These are phyloP conservation scores for Mormyrus lacerda DNA, from an alignment of 2,113 vertebrate species.

Conservation along the genomic window DNA sequence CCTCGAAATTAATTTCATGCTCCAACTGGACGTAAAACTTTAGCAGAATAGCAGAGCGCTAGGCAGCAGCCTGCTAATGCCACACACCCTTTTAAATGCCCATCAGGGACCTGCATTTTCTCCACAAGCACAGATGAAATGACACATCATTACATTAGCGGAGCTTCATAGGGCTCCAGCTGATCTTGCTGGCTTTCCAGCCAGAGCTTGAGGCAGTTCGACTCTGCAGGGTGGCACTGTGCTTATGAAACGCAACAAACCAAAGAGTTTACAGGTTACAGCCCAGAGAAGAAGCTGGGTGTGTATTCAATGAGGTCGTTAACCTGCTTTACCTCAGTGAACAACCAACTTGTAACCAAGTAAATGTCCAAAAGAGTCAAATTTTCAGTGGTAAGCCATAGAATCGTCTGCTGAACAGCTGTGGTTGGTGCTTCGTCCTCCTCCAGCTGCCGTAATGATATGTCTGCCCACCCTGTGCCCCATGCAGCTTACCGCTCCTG, in stretches of 20 bases:
- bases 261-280: neutral
- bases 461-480: neutral
- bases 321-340: neutral
- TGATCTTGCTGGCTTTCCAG: neutral
- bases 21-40: neutral
- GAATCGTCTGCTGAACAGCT: neutral
- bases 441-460: neutral
- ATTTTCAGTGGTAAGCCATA: neutral
- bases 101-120: neutral
- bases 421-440: neutral
- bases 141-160: neutral
- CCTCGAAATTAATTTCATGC: constrained; percentile 4
- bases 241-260: neutral
- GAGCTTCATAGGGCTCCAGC: neutral
- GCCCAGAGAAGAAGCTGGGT: neutral
- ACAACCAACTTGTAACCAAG: neutral
- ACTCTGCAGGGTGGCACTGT: too few relatives aligned
- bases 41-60: neutral
- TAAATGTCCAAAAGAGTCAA: neutral
- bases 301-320: neutral
- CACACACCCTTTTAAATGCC: neutral
- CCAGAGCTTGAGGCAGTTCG: neutral
- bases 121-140: neutral
- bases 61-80: neutral
- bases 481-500: constrained; percentile 78